Evolutionary conservation across 1,140 invertebrate genomes (phyloP).

Genomic region (Anastatus disparis): DNA sequence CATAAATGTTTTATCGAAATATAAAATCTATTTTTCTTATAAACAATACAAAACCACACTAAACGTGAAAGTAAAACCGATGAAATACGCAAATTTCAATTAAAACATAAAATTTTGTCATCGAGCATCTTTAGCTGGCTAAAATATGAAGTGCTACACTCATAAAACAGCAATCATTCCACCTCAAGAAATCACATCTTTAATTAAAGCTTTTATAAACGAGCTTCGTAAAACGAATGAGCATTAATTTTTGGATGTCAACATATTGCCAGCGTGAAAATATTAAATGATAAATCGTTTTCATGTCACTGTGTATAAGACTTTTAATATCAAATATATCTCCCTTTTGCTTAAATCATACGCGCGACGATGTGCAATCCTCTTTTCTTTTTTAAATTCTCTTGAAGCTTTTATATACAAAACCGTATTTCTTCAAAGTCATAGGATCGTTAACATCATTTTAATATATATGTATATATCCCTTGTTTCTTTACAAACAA

Average conservation of each 20-base stretch:
- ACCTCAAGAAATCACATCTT: neutral
- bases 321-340: conserved; percentile 3
- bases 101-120: conserved; percentile 1
- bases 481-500: conserved; percentile 59
- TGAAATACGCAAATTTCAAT: too few species aligned
- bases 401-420: too few species aligned
- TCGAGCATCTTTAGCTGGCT: neutral
- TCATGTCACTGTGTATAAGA: too few species aligned
- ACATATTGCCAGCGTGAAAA: neutral
- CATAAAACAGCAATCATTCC: conserved; percentile 12
- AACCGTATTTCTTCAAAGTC: neutral
- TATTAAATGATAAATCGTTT: conserved; percentile 3
- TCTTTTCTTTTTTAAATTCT: too few species aligned
- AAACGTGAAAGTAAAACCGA: too few species aligned
- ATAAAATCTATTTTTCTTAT: too few species aligned
- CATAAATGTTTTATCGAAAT: too few species aligned
- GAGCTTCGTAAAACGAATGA: conserved; percentile 19
- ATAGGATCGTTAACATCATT: conserved; percentile 22
- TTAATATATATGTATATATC: too few species aligned
- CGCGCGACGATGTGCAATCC: too few species aligned
- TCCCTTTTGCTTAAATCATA: neutral
- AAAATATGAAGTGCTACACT: neutral
- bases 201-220: conserved; percentile 15
- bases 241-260: neutral
- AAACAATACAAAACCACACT: too few species aligned